Evolutionary conservation across 2,888 invertebrate genomes (phyloP), one percentile per base, ranked within the genome.

Genomic region (Lepeophtheirus nordmannii): DNA sequence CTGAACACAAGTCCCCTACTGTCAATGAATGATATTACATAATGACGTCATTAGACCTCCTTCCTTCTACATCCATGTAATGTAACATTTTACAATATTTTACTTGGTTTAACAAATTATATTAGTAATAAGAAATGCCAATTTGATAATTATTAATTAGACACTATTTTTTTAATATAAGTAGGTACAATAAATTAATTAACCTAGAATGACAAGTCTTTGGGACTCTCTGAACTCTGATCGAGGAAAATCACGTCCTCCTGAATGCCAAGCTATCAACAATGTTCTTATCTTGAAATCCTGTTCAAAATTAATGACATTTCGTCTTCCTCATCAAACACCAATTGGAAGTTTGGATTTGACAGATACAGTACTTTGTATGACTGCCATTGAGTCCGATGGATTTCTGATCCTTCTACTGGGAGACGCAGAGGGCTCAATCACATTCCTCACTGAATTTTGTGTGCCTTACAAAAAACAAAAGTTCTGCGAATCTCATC

Each of bases 391-490:
- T 17, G 53, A 46, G 8, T 46, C 53, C 53, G 30, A 46, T 14
- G 53, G 53, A 46, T 46, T 46, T 46, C 14, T 46, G 3, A 46
- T 46, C 8, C 2, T 46, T 46, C 53, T 46, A 14, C 53, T 46
- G 3, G 53, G 53, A 17, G 53, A 46, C 8, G 53, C 53, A 2
- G 53, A 46, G 53, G 53, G 53, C 8, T 46, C 53, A 2, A 46
- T 46, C 17, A 46, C 53, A 46, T 46, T 46, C 8, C 53, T 46
- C n/a, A 46, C 53, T 14, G 53, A 46, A 17, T 46, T 46, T 46
- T 46, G 53, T 8, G 53, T 46, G n/a, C 53, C 53, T 46, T 46
- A 46, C 53, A 46, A 46, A 46, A 46, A 17, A 14, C 53, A 46
- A 46, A 46, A 17, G 53, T 46, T 46, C 2, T 1, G 2, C 8